Conservation (phyloP, 1,140 invertebrate species). For the Drosophila murphyi region DNA sequence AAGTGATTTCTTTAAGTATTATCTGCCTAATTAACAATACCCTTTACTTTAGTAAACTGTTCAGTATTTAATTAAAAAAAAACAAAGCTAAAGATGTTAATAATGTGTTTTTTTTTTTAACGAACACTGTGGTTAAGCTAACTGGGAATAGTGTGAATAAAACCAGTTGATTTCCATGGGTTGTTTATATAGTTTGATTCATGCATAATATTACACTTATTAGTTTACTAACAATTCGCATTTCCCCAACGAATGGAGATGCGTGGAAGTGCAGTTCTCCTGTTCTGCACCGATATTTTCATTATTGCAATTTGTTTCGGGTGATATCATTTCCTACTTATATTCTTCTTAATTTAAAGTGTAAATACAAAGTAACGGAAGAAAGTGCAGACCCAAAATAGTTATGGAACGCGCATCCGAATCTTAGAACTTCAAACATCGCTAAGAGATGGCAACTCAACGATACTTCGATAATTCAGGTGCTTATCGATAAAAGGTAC, state of each 20-base stretch:
- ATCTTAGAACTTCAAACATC: not conserved
- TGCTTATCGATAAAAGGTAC: not conserved
- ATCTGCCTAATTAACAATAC: not conserved
- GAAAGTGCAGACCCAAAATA: conserved; percentile 51
- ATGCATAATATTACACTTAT: conserved; percentile 48
- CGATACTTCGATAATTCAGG: not conserved
- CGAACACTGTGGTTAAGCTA: not conserved
- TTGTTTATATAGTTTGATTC: not conserved
- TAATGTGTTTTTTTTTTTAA: not conserved
- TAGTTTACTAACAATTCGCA: not conserved
- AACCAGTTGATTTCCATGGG: not conserved
- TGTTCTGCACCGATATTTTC: too few species aligned
- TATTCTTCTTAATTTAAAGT: conserved; percentile 67
- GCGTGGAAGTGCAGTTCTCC: conserved; percentile 64
- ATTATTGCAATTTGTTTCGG: too few species aligned
- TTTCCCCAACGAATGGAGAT: conserved; percentile 59
- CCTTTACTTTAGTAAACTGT: not conserved
- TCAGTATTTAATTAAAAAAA: not conserved
- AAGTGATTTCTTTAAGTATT: not conserved
- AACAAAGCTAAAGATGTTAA: not conserved
- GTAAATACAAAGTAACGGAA: conserved; percentile 17
- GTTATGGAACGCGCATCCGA: too few species aligned
- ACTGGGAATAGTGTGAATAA: not conserved
- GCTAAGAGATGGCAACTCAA: not conserved
- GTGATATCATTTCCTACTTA: too few species aligned